Evolutionary conservation across 1,140 invertebrate genomes (phyloP).

Genomic region (Globodera ellingtonae): DNA sequence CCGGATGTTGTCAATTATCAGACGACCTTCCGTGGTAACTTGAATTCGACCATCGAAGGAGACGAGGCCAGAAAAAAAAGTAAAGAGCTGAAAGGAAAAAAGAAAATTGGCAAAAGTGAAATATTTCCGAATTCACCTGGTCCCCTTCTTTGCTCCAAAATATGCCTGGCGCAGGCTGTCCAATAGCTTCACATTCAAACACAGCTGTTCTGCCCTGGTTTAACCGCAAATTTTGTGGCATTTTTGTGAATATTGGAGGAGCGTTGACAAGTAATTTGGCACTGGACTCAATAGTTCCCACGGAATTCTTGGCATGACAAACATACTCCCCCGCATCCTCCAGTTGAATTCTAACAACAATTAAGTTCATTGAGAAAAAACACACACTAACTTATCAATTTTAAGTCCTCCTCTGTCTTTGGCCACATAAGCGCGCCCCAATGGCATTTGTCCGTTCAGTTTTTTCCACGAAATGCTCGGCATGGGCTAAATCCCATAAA

Average conservation of each 20-base stretch:
- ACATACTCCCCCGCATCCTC: slow-evolving; percentile 49
- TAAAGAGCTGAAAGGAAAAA: slow-evolving; percentile 37
- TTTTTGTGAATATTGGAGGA: slow-evolving; percentile 46
- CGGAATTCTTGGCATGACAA: slow-evolving; percentile 48
- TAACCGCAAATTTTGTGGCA: slow-evolving; percentile 40
- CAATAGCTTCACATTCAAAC: slow-evolving; percentile 51
- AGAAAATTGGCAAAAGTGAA: background rate
- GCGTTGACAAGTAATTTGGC: slow-evolving; percentile 47
- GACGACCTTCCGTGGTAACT: slow-evolving; percentile 46
- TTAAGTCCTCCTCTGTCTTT: slow-evolving; percentile 48
- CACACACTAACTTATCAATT: slow-evolving; percentile 37
- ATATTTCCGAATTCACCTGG: slow-evolving; percentile 35
- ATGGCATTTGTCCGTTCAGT: slow-evolving; percentile 49
- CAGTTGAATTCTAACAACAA: slow-evolving; percentile 41
- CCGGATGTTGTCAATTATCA: slow-evolving; percentile 46
- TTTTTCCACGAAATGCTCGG: slow-evolving; percentile 54
- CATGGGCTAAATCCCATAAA: slow-evolving; percentile 30
- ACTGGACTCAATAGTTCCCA: slow-evolving; percentile 45
- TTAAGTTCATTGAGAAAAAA: background rate
- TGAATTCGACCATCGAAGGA: slow-evolving; percentile 52
- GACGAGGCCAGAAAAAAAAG: slow-evolving; percentile 45
- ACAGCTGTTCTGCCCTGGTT: slow-evolving; percentile 37
- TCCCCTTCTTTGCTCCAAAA: slow-evolving; percentile 56
- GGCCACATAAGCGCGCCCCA: slow-evolving; percentile 50
- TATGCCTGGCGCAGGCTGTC: slow-evolving; percentile 45